Conservation (phyloP, 1,140 invertebrate species). For the Zaprionus africanus region DNA sequence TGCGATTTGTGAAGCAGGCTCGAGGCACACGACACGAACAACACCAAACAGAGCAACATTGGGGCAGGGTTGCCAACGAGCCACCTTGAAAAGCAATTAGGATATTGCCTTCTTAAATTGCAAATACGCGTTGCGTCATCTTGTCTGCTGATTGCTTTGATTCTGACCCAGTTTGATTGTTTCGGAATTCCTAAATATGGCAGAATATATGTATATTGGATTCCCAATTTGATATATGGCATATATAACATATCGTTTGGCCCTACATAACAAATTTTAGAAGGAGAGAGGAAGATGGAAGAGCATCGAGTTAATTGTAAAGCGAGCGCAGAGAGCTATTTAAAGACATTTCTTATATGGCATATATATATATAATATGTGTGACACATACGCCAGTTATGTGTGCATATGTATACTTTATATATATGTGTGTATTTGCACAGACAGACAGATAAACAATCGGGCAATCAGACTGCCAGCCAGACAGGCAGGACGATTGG, state of each 20-base stretch:
- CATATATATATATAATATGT: background rate
- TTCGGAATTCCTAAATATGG: background rate
- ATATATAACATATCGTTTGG: background rate
- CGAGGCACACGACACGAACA: background rate
- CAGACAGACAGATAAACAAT: slow-evolving; percentile 19
- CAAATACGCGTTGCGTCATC: background rate
- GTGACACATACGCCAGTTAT: no score
- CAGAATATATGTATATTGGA: background rate
- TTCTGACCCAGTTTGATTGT: slow-evolving; percentile 6
- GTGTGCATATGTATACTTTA: background rate
- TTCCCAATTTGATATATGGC: background rate
- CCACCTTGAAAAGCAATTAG: background rate
- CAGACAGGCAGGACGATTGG: slow-evolving; percentile 1
- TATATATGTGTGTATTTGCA: slow-evolving; percentile 11
- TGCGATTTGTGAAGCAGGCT: slow-evolving; percentile 58
- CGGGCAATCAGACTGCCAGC: slow-evolving; percentile 2
- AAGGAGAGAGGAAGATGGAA: no score
- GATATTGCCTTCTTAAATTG: slow-evolving; percentile 1
- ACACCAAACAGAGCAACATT: background rate
- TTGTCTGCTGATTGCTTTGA: background rate
- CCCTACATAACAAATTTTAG: slow-evolving; percentile 1
- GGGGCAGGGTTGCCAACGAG: slow-evolving; percentile 2
- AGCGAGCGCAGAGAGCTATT: background rate
- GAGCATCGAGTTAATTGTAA: background rate
- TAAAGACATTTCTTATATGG: background rate